phyloP scores from a whole-genome alignment of 23 tunicate genomes.

The Trididemnum miniatum region DNA sequence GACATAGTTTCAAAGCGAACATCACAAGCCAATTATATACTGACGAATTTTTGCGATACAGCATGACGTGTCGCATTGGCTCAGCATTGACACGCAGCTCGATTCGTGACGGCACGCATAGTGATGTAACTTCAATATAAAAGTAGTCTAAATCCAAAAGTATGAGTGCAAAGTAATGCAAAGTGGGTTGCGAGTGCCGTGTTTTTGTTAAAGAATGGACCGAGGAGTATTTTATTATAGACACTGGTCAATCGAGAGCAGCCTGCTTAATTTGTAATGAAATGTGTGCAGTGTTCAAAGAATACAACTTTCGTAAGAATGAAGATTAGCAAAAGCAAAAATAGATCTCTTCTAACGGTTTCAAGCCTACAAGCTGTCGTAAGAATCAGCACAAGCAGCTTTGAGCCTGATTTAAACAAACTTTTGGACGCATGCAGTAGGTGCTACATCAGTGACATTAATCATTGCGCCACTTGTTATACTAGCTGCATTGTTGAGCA shows the following conservation, averaged over 20 bases:
- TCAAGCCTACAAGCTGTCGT: constrained; percentile 35
- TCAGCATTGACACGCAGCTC: neutral
- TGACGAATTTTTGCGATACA: neutral
- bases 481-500: constrained; percentile 16
- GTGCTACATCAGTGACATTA: constrained; percentile 29
- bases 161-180: constrained; percentile 30
- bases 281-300: constrained; percentile 40
- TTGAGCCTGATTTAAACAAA: constrained; percentile 17
- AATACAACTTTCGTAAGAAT: constrained; percentile 32
- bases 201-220: constrained; percentile 46
- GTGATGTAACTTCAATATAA: constrained; percentile 7
- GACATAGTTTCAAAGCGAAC: too few relatives aligned
- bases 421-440: constrained; percentile 20
- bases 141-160: constrained; percentile 13
- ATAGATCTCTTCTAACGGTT: constrained; percentile 36
- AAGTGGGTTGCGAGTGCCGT: constrained; percentile 39
- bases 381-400: constrained; percentile 49
- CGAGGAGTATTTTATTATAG: constrained; percentile 36
- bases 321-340: too few relatives aligned
- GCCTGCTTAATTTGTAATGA: constrained; percentile 46
- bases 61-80: neutral
- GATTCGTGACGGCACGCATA: neutral
- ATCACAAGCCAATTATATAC: neutral
- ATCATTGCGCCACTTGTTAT: constrained; percentile 29
- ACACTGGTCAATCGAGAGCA: constrained; percentile 36